A percentile compares a stretch with the other conserved stretches of the same genome.
Conservation (phyloP, 2,113 vertebrate species). For the Rallus limicola region DNA sequence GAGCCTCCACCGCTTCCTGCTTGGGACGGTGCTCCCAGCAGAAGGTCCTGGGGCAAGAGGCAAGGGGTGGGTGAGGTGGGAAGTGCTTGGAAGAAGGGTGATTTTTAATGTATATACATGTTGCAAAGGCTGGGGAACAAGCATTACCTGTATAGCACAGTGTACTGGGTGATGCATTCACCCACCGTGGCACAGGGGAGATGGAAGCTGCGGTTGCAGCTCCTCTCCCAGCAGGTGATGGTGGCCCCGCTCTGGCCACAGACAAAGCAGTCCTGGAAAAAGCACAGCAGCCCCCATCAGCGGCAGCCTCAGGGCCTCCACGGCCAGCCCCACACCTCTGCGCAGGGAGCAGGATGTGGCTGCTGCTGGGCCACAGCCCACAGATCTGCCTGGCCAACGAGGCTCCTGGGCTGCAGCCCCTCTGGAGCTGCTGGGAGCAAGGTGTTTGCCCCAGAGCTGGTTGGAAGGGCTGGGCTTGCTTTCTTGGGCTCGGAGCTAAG, state of each 20-base stretch:
- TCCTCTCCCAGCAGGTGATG: neutral
- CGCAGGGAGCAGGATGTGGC: neutral
- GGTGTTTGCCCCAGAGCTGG: neutral
- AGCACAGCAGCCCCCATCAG: neutral
- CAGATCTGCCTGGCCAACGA: rapidly evolving
- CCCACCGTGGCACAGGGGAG: neutral
- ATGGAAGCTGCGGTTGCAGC: neutral
- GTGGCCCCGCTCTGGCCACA: neutral
- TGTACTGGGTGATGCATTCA: neutral
- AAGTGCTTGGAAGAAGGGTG: too few relatives aligned
- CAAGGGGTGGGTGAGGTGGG: rapidly evolving
- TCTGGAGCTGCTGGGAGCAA: neutral
- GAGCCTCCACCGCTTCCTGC: neutral
- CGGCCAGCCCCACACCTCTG: rapidly evolving
- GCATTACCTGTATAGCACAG: too few relatives aligned
- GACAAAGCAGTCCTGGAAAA: neutral
- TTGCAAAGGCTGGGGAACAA: too few relatives aligned
- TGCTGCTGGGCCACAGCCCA: neutral
- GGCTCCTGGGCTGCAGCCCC: rapidly evolving
- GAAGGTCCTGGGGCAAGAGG: neutral
- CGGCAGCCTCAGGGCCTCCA: neutral
- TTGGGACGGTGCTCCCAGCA: neutral
- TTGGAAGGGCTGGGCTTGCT: neutral
- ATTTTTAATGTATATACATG: too few relatives aligned
- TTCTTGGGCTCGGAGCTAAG: neutral